Conservation (phyloP, 2,888 invertebrate genomes). For the Periphyllus acericola region DNA sequence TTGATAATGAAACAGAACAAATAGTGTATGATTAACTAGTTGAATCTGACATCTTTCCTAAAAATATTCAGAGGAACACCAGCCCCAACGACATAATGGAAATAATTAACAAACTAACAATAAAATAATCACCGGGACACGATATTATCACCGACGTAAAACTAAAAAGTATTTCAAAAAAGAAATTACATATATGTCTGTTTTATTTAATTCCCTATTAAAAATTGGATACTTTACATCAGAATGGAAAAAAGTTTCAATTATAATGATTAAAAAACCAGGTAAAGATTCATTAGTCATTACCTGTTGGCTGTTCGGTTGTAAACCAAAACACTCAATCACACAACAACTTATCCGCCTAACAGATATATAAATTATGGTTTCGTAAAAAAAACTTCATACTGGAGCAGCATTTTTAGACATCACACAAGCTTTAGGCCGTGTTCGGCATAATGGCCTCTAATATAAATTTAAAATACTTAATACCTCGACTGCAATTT, state of each 20-base stretch:
- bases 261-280: constrained; percentile 33
- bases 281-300: constrained; percentile 3
- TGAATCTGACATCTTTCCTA: background rate
- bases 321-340: constrained; percentile 3
- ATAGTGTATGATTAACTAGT: background rate
- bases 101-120: constrained; percentile 15
- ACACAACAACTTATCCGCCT: background rate
- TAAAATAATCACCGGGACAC: background rate
- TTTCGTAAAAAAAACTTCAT: constrained; percentile 20
- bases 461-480: background rate
- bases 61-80: background rate
- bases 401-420: constrained; percentile 7
- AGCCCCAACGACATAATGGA: background rate
- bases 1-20: background rate
- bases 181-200: background rate
- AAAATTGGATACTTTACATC: background rate
- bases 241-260: constrained; percentile 1
- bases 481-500: background rate
- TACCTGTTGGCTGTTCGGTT: background rate
- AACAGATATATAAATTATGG: background rate
- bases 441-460: background rate
- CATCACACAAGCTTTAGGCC: background rate
- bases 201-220: background rate
- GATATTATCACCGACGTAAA: background rate
- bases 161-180: constrained; percentile 7